Evolutionary conservation across 2,113 vertebrate species (phyloP).

Genomic region (Neogale vison): DNA sequence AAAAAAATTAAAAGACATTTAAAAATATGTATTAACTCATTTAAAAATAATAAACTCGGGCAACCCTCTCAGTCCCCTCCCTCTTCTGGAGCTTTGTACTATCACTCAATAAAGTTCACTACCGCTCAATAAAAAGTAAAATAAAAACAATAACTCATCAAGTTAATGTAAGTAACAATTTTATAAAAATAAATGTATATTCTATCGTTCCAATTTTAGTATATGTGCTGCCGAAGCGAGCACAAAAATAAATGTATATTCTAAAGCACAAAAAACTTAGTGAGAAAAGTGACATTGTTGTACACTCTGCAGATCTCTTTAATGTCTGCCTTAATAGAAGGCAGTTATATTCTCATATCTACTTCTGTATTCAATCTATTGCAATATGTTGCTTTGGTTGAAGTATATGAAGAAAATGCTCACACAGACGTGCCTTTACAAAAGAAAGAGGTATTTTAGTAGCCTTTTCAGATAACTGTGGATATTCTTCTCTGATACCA

Average conservation of each 20-base stretch:
- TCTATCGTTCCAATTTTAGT: no score
- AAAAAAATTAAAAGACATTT: background rate
- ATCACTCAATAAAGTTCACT: no score
- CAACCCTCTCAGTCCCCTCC: no score
- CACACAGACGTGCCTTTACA: background rate
- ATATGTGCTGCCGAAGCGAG: no score
- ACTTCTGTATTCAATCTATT: background rate
- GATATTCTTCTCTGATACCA: background rate
- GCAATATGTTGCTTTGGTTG: background rate
- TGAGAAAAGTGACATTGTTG: background rate
- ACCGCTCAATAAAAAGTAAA: no score
- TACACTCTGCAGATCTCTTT: slow-evolving; percentile 40
- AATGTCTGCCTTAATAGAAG: background rate
- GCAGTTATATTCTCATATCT: background rate
- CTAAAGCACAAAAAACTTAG: background rate
- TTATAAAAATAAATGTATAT: slow-evolving; percentile 1
- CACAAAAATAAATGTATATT: background rate
- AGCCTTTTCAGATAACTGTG: background rate
- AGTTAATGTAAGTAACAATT: slow-evolving; percentile 31
- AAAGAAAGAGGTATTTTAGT: background rate
- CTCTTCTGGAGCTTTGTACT: no score
- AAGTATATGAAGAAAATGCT: slow-evolving; percentile 28
- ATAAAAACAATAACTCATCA: slow-evolving; percentile 20
- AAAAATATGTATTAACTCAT: background rate
- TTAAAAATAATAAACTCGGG: background rate